Percentiles rank a stretch among this genome's conserved stretches.
phyloP scores from a whole-genome alignment of 2,113 vertebrate genomes.

The Paradoxurus hermaphroditus region DNA sequence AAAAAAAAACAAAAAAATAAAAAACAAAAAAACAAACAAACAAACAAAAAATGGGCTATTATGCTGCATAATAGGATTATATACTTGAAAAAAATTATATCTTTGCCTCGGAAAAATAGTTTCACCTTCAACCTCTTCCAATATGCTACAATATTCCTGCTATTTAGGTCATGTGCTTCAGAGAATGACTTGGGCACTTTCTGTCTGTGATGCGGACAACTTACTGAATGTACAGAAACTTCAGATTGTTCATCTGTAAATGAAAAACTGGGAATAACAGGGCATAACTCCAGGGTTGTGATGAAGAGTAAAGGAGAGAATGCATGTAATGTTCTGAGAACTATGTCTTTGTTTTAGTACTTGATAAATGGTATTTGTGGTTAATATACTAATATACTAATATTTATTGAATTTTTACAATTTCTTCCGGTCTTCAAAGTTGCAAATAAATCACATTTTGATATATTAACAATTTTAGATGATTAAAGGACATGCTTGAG shows the following conservation, averaged over 20 bases:
- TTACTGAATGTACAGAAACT: neutral
- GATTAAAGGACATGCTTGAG: neutral
- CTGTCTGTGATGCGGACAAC: neutral
- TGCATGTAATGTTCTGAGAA: neutral
- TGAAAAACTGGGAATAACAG: neutral
- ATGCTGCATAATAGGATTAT: neutral
- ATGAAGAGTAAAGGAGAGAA: neutral
- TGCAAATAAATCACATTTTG: neutral
- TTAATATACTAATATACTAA: neutral
- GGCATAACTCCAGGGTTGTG: neutral
- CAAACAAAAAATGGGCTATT: neutral
- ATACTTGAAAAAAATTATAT: neutral
- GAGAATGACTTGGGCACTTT: neutral
- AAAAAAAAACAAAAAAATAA: too few relatives aligned
- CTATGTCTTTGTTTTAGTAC: rapidly evolving
- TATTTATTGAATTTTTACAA: neutral
- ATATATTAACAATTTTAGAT: neutral
- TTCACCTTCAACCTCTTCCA: neutral
- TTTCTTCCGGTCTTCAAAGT: neutral
- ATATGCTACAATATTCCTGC: neutral
- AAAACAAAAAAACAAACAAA: too few relatives aligned
- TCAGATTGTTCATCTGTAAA: neutral
- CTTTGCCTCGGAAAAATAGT: neutral
- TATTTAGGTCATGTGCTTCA: neutral
- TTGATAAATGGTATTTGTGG: neutral